phyloP scores from a whole-genome alignment of 2,888 invertebrate species.

The Xanthorhoe spadicearia region DNA sequence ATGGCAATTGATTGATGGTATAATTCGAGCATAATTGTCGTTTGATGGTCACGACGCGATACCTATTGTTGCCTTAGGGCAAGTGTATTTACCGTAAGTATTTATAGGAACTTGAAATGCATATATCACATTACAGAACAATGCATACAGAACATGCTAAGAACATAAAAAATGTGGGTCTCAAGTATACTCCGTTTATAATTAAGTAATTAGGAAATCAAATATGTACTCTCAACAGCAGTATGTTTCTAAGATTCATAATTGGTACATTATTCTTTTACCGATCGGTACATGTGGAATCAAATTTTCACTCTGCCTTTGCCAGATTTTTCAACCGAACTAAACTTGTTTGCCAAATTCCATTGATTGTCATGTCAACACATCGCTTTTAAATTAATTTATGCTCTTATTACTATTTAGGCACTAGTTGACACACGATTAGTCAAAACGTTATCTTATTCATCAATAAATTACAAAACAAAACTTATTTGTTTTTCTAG shows the following conservation, averaged over 20 bases:
- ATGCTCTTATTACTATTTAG: background rate
- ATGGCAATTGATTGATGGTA: constrained; percentile 76
- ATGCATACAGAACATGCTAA: background rate
- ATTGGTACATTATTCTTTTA: no score
- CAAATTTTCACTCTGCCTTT: background rate
- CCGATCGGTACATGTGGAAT: no score
- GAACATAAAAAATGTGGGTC: background rate
- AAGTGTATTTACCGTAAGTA: constrained; percentile 30
- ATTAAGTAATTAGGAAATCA: no score
- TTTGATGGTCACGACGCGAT: constrained; percentile 73
- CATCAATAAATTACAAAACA: background rate
- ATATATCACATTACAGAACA: constrained; percentile 12
- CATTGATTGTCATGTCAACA: background rate
- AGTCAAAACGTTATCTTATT: background rate
- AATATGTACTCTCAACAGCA: no score
- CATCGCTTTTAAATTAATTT: background rate
- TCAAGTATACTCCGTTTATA: background rate
- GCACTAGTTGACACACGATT: background rate
- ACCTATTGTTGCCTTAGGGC: constrained; percentile 57
- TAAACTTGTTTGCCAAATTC: background rate
- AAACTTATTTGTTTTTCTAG: background rate
- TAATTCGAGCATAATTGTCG: constrained; percentile 75
- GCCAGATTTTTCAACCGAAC: background rate
- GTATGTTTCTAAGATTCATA: no score
- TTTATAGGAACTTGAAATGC: constrained; percentile 16